Conservation (phyloP, 2,888 invertebrate genomes). For the Diogma glabrata region DNA sequence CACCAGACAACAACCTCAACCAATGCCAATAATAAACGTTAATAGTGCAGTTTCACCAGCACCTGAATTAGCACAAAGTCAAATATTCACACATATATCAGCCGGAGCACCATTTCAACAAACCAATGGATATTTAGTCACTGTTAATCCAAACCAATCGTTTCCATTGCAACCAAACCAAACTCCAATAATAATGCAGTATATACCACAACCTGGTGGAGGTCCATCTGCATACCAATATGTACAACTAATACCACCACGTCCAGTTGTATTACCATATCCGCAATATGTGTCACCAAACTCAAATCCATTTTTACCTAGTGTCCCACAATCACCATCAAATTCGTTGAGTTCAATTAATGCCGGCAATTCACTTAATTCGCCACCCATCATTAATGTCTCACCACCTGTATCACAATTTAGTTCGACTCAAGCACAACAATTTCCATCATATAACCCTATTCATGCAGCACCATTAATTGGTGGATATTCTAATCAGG, state of each 20-base stretch:
- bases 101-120: not conserved
- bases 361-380: too few species aligned
- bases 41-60: not conserved
- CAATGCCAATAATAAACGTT: not conserved
- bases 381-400: too few species aligned
- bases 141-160: not conserved
- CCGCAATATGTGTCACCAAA: not conserved
- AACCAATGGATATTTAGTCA: not conserved
- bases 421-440: not conserved
- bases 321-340: not conserved
- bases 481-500: not conserved
- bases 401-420: not conserved
- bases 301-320: slow-evolving; percentile 1
- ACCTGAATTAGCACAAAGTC: not conserved
- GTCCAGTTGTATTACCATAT: not conserved
- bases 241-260: not conserved
- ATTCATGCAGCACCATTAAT: slow-evolving; percentile 2
- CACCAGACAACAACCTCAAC: too few species aligned
- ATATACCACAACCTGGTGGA: not conserved
- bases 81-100: too few species aligned
- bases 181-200: slow-evolving; percentile 1
- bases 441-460: not conserved
- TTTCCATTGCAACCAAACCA: not conserved
- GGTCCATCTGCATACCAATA: not conserved
- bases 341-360: not conserved